Conservation (phyloP, 2,113 vertebrate genomes). For the Tragulus kanchil region DNA sequence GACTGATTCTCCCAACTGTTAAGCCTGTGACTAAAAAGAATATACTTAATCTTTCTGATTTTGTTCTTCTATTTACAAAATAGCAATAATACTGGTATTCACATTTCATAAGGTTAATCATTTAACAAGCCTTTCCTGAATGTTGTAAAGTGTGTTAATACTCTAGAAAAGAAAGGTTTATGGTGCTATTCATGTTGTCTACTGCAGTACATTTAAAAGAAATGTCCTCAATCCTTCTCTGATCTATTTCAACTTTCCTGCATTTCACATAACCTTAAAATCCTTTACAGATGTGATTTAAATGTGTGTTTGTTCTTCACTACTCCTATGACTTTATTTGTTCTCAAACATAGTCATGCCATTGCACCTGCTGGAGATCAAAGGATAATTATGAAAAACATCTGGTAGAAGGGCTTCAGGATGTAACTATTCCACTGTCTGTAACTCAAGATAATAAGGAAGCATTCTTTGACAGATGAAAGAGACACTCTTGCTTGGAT, state of each 20-base stretch:
- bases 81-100: not conserved
- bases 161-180: not conserved
- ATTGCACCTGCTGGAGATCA: not conserved
- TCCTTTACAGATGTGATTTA: not conserved
- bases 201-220: not conserved
- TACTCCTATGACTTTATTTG: not conserved
- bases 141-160: not conserved
- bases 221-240: not conserved
- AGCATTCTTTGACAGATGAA: not conserved
- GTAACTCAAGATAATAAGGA: conserved; percentile 43
- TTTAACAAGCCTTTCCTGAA: not conserved
- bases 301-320: not conserved
- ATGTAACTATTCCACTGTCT: not conserved
- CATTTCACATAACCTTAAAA: not conserved
- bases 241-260: not conserved
- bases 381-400: not conserved
- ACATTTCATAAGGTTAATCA: not conserved
- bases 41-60: not conserved
- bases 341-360: conserved; percentile 7
- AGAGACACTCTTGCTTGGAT: not conserved
- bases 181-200: not conserved
- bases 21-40: not conserved
- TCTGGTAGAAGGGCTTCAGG: not conserved
- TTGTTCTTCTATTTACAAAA: not conserved
- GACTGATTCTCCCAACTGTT: not conserved